phyloP scores from a whole-genome alignment of 1,140 invertebrate genomes.

The Drosophila navojoa region DNA sequence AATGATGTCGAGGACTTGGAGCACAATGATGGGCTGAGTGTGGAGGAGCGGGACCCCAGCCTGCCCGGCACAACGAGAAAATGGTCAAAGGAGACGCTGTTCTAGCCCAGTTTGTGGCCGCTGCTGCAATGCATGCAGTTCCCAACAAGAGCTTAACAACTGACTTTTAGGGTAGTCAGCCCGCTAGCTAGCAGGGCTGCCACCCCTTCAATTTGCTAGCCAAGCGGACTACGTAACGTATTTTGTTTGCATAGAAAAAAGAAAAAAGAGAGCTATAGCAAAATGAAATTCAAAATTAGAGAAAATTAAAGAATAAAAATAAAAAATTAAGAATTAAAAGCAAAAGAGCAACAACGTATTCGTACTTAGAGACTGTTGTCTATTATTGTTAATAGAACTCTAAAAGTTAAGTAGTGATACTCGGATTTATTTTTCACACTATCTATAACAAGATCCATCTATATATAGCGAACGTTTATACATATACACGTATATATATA shows the following conservation, averaged over 20 bases:
- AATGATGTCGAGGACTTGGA: neutral
- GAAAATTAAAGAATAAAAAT: neutral
- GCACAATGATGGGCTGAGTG: conserved; percentile 3
- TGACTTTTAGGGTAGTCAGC: conserved; percentile 59
- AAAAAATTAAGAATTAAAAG: conserved; percentile 14
- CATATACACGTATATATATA: conserved; percentile 28
- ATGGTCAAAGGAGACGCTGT: conserved; percentile 84
- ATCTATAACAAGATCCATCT: conserved; percentile 49
- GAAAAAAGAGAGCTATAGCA: neutral
- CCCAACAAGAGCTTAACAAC: conserved; percentile 74
- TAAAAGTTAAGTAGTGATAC: conserved; percentile 81
- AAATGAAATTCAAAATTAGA: conserved; percentile 1
- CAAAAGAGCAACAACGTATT: conserved; percentile 75
- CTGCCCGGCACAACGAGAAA: conserved; percentile 78
- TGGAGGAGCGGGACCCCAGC: conserved; percentile 72
- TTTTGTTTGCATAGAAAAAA: conserved; percentile 12
- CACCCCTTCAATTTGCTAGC: neutral
- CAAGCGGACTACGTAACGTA: conserved; percentile 13
- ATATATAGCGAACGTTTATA: conserved; percentile 12
- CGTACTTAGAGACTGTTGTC: conserved; percentile 82
- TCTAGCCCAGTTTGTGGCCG: conserved; percentile 79
- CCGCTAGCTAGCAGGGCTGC: conserved; percentile 17
- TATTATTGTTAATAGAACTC: conserved; percentile 81
- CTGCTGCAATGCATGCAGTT: conserved; percentile 55
- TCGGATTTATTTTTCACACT: conserved; percentile 79